Percentiles rank a stretch among this genome's conserved stretches.
These are phyloP conservation scores for Mizuhopecten yessoensis DNA, from an alignment of 1,140 invertebrate genomes.

Conservation along the genomic window DNA sequence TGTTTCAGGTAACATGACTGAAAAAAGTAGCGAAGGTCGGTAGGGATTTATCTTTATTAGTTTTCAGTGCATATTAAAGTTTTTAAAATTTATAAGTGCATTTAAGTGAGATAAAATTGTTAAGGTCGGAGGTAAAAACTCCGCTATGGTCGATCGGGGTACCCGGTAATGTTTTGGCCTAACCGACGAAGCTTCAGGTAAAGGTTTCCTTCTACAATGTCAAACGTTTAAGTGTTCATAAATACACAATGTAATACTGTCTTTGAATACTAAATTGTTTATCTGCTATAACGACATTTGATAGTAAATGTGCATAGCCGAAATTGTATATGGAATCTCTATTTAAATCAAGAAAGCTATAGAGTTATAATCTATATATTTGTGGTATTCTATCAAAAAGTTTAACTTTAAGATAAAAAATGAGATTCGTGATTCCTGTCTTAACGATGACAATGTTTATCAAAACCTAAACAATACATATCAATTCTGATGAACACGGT, in stretches of 20 bases:
- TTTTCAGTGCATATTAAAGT: too few relatives aligned
- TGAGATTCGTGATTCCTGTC: background rate
- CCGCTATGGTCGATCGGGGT: too few relatives aligned
- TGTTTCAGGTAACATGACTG: too few relatives aligned
- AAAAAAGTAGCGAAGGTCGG: too few relatives aligned
- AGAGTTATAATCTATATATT: too few relatives aligned
- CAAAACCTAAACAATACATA: background rate
- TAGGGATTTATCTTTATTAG: too few relatives aligned
- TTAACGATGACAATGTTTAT: background rate
- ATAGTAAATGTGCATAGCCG: background rate
- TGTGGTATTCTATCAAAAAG: too few relatives aligned
- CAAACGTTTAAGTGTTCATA: background rate
- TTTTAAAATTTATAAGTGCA: too few relatives aligned
- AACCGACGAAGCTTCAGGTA: too few relatives aligned
- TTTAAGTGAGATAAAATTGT: too few relatives aligned
- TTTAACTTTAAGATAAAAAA: background rate
- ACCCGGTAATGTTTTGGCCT: too few relatives aligned
- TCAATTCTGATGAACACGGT: background rate
- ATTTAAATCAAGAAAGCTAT: background rate
- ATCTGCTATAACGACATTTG: background rate
- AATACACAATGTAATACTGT: background rate
- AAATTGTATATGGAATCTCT: constrained; percentile 4
- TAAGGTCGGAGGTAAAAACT: too few relatives aligned
- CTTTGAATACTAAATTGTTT: background rate
- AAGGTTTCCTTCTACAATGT: background rate